phyloP scores from a whole-genome alignment of 2,888 invertebrate species.

The Myathropa florea region DNA sequence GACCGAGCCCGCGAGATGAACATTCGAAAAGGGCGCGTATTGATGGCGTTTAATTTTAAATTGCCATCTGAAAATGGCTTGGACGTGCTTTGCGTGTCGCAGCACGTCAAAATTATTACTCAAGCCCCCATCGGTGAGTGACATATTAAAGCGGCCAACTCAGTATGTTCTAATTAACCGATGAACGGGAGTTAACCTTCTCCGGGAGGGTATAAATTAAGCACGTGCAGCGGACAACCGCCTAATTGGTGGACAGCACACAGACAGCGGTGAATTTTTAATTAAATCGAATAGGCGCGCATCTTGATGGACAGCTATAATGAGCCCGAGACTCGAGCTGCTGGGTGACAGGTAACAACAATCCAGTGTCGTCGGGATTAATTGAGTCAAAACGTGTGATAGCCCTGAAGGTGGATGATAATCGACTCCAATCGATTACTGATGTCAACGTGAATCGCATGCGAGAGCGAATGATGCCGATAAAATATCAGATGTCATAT shows the following conservation, averaged over 20 bases:
- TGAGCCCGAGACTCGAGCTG: not conserved
- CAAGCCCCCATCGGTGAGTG: not conserved
- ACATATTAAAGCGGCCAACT: conserved; percentile 30
- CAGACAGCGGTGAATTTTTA: conserved; percentile 24
- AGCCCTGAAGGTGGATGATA: not conserved
- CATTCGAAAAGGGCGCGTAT: not conserved
- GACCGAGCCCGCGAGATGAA: not conserved
- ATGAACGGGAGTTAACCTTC: conserved; percentile 33
- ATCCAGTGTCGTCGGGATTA: not conserved
- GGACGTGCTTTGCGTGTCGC: conserved; percentile 29
- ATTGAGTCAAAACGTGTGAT: conserved; percentile 6
- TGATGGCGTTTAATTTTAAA: conserved; percentile 42
- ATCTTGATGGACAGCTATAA: conserved; percentile 19
- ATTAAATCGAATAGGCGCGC: conserved; percentile 24
- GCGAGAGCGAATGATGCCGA: not conserved
- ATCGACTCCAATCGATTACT: conserved; percentile 5
- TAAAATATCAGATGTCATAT: not conserved
- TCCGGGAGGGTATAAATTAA: conserved; percentile 22
- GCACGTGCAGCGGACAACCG: not conserved
- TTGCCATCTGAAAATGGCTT: conserved; percentile 32
- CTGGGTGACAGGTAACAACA: conserved; percentile 6
- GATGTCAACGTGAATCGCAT: not conserved
- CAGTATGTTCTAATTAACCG: conserved; percentile 40
- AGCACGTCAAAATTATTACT: conserved; percentile 15
- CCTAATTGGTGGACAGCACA: conserved; percentile 12